Conservation (phyloP, 2,888 invertebrate species). For the Meta bourneti region DNA sequence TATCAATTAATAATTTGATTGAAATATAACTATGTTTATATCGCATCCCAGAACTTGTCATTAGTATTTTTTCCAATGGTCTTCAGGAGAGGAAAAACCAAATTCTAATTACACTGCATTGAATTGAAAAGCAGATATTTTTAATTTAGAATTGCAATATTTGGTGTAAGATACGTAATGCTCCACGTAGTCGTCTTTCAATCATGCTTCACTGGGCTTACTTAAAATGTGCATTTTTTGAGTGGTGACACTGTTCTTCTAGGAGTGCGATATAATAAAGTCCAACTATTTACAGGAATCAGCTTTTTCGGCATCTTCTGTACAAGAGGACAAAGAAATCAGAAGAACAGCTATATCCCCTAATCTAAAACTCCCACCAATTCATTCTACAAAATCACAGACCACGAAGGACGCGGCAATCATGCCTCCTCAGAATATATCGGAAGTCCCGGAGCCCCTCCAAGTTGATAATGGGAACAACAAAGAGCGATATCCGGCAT, state of each 20-base stretch:
- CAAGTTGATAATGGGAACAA: not conserved
- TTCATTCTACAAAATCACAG: constrained; percentile 15
- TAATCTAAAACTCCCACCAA: constrained; percentile 62
- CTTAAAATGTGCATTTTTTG: no score
- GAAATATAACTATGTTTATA: no score
- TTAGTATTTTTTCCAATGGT: no score
- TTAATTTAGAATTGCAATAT: no score
- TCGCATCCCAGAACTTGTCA: no score
- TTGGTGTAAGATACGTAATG: no score
- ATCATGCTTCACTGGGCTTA: not conserved
- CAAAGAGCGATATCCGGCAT: constrained; percentile 23
- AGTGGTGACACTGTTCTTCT: no score
- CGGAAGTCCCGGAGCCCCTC: constrained; percentile 2
- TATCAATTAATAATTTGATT: no score
- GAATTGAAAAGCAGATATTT: no score
- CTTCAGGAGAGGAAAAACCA: no score
- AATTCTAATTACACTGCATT: no score
- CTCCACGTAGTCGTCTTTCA: not conserved
- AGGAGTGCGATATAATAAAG: not conserved
- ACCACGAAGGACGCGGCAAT: not conserved
- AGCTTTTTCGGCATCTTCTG: not conserved
- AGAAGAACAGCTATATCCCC: constrained; percentile 57
- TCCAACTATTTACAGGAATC: constrained; percentile 21
- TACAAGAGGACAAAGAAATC: constrained; percentile 49
- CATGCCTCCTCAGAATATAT: constrained; percentile 35